Evolutionary conservation across 2,888 invertebrate genomes (phyloP), one percentile per base, ranked within the genome.

Genomic region (Gisinianus flammeolus): DNA sequence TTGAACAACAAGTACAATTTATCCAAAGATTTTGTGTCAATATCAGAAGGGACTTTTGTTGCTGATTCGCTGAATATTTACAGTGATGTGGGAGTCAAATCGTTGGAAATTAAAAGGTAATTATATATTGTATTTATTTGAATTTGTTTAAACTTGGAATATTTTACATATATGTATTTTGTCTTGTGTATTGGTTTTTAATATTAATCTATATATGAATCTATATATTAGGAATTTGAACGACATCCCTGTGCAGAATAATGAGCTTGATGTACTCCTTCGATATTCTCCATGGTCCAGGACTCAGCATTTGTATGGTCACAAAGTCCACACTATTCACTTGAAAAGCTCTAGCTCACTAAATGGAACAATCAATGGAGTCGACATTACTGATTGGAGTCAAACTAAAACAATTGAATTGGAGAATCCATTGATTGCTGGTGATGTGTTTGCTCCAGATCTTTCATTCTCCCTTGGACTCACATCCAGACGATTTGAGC

Each of bases 1-100:
- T 22, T 72, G 0, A 72, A 72, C 22, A 56, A 33, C 1, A 58
- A 31, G 22, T 72, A 72, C 35, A 33, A 72, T 31, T 24, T 72
- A 35, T 31, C 30, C 19, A 33, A 35, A 10, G 58, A 62, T 22
- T 72, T 72, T 22, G 56, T 62, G 1, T 62, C 72, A 0, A 22
- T 24, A 2, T 24, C n/a, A 24, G 4, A 31, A 5, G 10, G 12
- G 0, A 16, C 22, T 0, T 8, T 33, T 22, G 10, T 2, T 3
- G 52, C 2, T 16, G 35, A 70, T 6, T n/a, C n/a, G 16, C 16
- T 24, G 44, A 72, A n/a, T 3, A 62, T 72, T n/a, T 22, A 58
- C 22, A 58, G 22, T 24, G 33, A 72, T 72, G 56, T 31, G 3
- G 62, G 26, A 5, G n/a, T 30, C 16, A 12, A 2, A 0, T 12